Evolutionary conservation across 2,797 vertebrate genomes (phyloP).

Genomic region (Arctocebus calabarensis): DNA sequence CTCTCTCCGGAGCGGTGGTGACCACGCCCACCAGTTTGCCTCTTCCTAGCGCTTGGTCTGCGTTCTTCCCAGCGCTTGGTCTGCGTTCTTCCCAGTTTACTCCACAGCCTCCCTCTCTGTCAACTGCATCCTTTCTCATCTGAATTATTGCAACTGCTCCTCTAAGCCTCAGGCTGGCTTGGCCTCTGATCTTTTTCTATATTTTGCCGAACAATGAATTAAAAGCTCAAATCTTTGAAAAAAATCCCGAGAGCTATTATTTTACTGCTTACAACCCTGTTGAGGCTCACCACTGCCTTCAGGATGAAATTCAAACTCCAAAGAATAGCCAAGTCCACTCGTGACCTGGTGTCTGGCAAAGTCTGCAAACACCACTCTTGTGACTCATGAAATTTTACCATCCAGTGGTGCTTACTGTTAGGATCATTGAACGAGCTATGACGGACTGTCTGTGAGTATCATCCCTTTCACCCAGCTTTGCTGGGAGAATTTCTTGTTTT

Average conservation of each 20-base stretch:
- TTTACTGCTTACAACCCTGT: background rate
- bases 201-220: conserved; percentile 23
- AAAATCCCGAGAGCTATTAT: background rate
- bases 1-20: too few species aligned
- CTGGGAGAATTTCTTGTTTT: background rate
- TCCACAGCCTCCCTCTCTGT: background rate
- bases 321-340: background rate
- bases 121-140: background rate
- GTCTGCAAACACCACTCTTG: background rate
- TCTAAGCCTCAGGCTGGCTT: background rate
- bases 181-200: background rate
- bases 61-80: background rate
- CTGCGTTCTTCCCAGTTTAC: background rate
- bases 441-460: background rate
- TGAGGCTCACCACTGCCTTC: background rate
- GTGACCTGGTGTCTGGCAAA: background rate
- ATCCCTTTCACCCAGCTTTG: background rate
- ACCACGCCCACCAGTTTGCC: too few species aligned
- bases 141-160: background rate
- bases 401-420: background rate
- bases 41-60: too few species aligned
- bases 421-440: background rate
- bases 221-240: conserved; percentile 51
- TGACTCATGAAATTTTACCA: background rate
- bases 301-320: conserved; percentile 48